Evolutionary conservation across 2,113 vertebrate species (phyloP).

Genomic region (Columba livia): DNA sequence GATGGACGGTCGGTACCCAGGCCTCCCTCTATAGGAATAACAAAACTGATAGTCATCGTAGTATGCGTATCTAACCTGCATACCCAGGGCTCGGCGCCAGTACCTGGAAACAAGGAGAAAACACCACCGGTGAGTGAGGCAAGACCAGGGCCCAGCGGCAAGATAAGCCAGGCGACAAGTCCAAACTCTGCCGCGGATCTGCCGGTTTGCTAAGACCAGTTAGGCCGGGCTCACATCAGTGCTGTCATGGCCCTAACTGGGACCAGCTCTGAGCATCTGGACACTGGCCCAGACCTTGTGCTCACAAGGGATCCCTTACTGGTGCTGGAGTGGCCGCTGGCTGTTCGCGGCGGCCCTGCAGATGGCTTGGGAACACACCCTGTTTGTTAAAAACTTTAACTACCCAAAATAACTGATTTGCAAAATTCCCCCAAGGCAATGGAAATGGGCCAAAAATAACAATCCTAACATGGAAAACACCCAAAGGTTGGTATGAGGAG

Average conservation of each 20-base stretch:
- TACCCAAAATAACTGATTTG: not conserved
- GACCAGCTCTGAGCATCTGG: not conserved
- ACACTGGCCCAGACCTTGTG: not conserved
- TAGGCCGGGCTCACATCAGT: not conserved
- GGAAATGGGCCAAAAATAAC: not conserved
- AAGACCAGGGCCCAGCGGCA: not conserved
- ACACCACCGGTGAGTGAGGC: not conserved
- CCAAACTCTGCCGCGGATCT: not conserved
- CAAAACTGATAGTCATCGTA: slow-evolving; percentile 88
- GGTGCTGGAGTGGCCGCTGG: not conserved
- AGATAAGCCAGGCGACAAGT: not conserved
- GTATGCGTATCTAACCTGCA: slow-evolving; percentile 79
- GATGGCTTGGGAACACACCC: not conserved
- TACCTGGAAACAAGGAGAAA: slow-evolving; percentile 74
- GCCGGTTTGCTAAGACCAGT: not conserved
- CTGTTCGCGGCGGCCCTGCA: not conserved
- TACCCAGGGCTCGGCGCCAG: slow-evolving; percentile 83
- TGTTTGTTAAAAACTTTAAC: not conserved
- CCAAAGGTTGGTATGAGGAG: not conserved
- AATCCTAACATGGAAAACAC: not conserved
- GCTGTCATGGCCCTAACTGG: not conserved
- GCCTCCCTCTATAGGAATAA: slow-evolving; percentile 85
- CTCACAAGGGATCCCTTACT: not conserved
- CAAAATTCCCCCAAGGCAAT: not conserved
- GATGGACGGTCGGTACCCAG: slow-evolving; percentile 80